These are phyloP conservation scores for Notarius lentiginosus DNA, from an alignment of 2,113 vertebrate species.

Conservation along the genomic window DNA sequence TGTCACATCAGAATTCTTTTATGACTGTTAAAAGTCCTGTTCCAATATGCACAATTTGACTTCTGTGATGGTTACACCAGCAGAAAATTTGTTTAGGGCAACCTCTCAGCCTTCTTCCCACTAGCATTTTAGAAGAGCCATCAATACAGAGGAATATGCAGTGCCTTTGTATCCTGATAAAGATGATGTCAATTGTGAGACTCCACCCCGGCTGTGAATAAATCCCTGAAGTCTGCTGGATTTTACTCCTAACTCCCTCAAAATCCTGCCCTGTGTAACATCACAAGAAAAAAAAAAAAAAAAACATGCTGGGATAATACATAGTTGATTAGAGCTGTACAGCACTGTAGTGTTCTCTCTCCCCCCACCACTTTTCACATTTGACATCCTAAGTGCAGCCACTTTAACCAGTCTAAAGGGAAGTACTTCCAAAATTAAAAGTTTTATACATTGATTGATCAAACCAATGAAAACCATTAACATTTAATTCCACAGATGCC, in stretches of 20 bases:
- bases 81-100: neutral
- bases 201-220: conserved; percentile 73
- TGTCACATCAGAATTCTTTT: neutral
- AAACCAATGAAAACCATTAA: neutral
- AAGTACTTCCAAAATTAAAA: conserved; percentile 18
- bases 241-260: conserved; percentile 70
- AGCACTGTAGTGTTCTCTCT: conserved; percentile 37
- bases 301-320: conserved; percentile 68
- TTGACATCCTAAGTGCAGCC: conserved; percentile 23
- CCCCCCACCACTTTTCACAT: conserved; percentile 10
- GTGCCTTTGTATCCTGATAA: conserved; percentile 56
- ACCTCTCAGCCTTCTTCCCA: conserved; percentile 9
- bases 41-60: neutral
- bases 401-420: conserved; percentile 23
- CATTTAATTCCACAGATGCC: neutral
- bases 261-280: conserved; percentile 74
- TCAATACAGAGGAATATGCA: conserved; percentile 13
- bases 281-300: conserved; percentile 71
- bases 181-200: conserved; percentile 75
- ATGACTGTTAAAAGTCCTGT: conserved; percentile 14
- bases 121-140: conserved; percentile 17
- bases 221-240: conserved; percentile 68
- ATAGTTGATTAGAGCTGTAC: conserved; percentile 74
- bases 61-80: neutral
- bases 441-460: conserved; percentile 35